Evolutionary conservation across 1,140 invertebrate genomes (phyloP).

Genomic region (Nymphalis io): DNA sequence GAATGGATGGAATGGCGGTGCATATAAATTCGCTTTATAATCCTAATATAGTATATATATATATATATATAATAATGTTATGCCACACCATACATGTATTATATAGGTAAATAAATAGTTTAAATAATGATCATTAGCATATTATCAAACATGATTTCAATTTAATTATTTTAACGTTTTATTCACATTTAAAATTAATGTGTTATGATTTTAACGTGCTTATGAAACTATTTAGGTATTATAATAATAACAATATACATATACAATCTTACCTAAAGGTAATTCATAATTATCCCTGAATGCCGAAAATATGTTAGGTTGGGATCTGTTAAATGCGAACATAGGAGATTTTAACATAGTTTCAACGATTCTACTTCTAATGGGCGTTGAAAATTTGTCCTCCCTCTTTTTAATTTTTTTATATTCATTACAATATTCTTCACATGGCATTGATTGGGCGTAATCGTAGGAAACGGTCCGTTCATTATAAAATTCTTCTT

Average conservation of each 20-base stretch:
- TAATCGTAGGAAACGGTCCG: constrained; percentile 34
- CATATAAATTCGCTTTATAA: too few relatives aligned
- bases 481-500: background rate
- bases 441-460: constrained; percentile 41
- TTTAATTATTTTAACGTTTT: too few relatives aligned
- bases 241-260: background rate
- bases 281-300: constrained; percentile 61
- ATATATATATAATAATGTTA: too few relatives aligned
- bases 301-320: constrained; percentile 51
- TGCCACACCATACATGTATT: too few relatives aligned
- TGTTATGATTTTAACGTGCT: too few relatives aligned
- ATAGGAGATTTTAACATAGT: constrained; percentile 55
- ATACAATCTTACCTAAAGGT: constrained; percentile 55
- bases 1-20: too few relatives aligned
- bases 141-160: too few relatives aligned
- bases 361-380: constrained; percentile 56
- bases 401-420: constrained; percentile 40
- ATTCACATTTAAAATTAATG: too few relatives aligned
- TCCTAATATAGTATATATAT: too few relatives aligned
- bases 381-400: constrained; percentile 1
- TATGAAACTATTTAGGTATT: too few relatives aligned
- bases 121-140: too few relatives aligned
- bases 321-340: constrained; percentile 39
- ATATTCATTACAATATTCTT: constrained; percentile 37
- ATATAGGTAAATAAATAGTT: too few relatives aligned